phyloP scores from a whole-genome alignment of 1,140 invertebrate genomes.

The Micrasema minimum region DNA sequence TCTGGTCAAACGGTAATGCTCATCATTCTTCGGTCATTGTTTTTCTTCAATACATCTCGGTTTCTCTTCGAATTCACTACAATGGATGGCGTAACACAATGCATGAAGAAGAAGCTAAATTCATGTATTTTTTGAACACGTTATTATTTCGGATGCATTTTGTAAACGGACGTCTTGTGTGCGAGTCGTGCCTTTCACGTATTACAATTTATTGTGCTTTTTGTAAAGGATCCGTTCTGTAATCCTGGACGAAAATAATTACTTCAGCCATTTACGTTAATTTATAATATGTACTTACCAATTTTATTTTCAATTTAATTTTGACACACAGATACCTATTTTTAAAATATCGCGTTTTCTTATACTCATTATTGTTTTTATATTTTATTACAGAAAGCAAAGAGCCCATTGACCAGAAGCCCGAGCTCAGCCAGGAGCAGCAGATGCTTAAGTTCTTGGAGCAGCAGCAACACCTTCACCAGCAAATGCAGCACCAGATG shows the following conservation, averaged over 20 bases:
- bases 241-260: neutral
- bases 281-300: neutral
- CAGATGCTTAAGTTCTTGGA: slow-evolving; percentile 72
- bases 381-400: slow-evolving; percentile 69
- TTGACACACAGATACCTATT: too few species aligned
- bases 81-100: slow-evolving; percentile 31
- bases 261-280: neutral
- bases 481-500: slow-evolving; percentile 57
- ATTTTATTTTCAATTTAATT: too few species aligned
- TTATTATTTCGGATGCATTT: slow-evolving; percentile 40
- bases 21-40: slow-evolving; percentile 44
- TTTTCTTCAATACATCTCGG: slow-evolving; percentile 48
- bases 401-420: slow-evolving; percentile 68
- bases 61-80: slow-evolving; percentile 47
- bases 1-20: slow-evolving; percentile 49
- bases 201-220: slow-evolving; percentile 9
- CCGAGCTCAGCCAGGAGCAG: slow-evolving; percentile 72
- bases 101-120: slow-evolving; percentile 17
- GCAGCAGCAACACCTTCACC: slow-evolving; percentile 68
- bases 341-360: too few species aligned
- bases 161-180: slow-evolving; percentile 22
- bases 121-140: slow-evolving; percentile 26
- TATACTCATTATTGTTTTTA: slow-evolving; percentile 22
- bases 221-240: slow-evolving; percentile 1
- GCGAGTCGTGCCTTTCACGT: slow-evolving; percentile 12